Evolutionary conservation across 2,888 invertebrate species (phyloP).

Genomic region (Thereva unica): DNA sequence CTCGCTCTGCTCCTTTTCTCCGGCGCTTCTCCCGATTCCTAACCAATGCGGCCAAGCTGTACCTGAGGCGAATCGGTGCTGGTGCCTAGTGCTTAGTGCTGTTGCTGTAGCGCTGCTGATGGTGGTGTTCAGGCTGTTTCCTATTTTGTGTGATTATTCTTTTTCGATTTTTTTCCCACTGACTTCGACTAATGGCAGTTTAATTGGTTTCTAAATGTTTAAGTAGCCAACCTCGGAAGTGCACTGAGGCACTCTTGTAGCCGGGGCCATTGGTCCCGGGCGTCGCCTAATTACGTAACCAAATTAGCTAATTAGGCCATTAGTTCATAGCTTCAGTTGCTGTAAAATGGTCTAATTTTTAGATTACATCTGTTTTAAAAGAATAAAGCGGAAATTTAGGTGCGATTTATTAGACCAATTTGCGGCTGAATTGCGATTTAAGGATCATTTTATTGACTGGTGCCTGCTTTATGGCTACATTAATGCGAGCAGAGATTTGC

Average conservation of each 20-base stretch:
- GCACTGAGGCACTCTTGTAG: background rate
- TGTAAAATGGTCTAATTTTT: no score
- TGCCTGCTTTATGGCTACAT: no score
- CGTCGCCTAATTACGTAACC: slow-evolving; percentile 1
- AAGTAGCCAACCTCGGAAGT: slow-evolving; percentile 29
- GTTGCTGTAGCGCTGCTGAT: slow-evolving; percentile 13
- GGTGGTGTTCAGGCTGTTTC: background rate
- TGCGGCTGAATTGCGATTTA: no score
- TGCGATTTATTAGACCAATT: no score
- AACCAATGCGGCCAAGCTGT: no score
- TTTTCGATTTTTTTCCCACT: slow-evolving; percentile 31
- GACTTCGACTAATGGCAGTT: slow-evolving; percentile 43
- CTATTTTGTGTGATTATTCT: slow-evolving; percentile 20
- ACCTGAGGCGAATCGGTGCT: background rate
- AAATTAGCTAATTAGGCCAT: slow-evolving; percentile 37
- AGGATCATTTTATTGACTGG: no score
- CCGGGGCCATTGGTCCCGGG: no score
- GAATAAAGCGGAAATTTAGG: no score
- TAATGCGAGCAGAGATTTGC: no score
- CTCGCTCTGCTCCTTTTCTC: background rate
- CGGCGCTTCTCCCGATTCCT: slow-evolving; percentile 9
- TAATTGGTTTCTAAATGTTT: slow-evolving; percentile 47
- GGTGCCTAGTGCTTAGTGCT: background rate
- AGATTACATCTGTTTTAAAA: no score
- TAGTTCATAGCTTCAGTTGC: no score